Base-by-base conservation (phyloP, 1,140 invertebrate genomes). In the Scaptodrosophila lebanonensis region DNA sequence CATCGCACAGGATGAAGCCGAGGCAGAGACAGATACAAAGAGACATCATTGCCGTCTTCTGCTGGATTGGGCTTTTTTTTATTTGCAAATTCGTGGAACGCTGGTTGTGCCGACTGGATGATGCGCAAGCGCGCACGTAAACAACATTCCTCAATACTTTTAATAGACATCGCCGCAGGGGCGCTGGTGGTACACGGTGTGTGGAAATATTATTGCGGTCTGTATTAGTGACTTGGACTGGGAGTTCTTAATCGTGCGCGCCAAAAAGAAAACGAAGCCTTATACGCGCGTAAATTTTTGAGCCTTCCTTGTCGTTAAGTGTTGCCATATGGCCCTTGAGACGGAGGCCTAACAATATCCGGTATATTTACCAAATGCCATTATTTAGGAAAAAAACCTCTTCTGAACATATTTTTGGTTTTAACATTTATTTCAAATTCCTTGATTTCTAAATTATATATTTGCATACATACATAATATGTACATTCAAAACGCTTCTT, bases 81-180 rank as follows among this genome's bases (percentile, higher is more conserved):
- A 48, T 68, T 61, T 57, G 39, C 17, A 22, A 69, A 67, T 82
- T 83, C 75, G 68, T 70, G 62, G 75, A 79, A 79, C 66, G 66
- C 64, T 53, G 57, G 16, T 63, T 47, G 4, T 2, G 35, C 9
- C 17, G 15, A 38, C 22, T 25, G 15, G 35, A 13, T 38, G 61
- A 75, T 75, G 75, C 75, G 75, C 75, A 79, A 62, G 75, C 75
- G 75, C 54, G 76, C 75, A 82, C 76, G 76, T 82, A 83, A 82
- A 82, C 75, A 83, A 82, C 75, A 82, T 82, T 82, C 75, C 76
- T 66, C 25, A 50, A 42, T 32, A 62, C 51, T 83, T 82, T 69
- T 3, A 11, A 33, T 3, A 9, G 12, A 33, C 12, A n/a, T 3
- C 32, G 32, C 3, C 32, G 12, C 5, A 13, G 2, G 12, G 8